Evolutionary conservation across 2,797 vertebrate genomes (phyloP).

Genomic region (Ispidina lecontei): DNA sequence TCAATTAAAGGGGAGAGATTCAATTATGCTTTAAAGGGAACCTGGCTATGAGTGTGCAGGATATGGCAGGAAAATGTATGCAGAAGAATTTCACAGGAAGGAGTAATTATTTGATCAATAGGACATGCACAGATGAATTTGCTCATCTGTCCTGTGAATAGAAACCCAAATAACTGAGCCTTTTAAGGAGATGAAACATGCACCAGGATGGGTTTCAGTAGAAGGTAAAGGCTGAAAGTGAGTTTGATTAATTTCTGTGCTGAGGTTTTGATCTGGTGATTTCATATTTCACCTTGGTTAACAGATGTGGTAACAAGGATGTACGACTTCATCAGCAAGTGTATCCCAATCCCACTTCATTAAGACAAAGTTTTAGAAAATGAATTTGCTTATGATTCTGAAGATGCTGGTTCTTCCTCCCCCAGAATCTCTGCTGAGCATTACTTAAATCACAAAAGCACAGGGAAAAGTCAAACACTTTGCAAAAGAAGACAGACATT

Average conservation of each 20-base stretch:
- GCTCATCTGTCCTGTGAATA: not conserved
- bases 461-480: slow-evolving; percentile 67
- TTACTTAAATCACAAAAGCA: not conserved
- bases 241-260: not conserved
- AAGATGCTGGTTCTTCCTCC: not conserved
- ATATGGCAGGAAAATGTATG: not conserved
- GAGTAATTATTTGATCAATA: not conserved
- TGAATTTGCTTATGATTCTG: not conserved
- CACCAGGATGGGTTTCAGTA: not conserved
- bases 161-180: not conserved
- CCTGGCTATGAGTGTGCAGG: fast-evolving
- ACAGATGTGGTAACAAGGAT: not conserved
- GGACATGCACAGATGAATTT: not conserved
- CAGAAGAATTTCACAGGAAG: not conserved
- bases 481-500: slow-evolving; percentile 88
- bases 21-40: not conserved
- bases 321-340: not conserved
- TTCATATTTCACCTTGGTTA: not conserved
- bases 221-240: not conserved
- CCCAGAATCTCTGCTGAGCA: not conserved
- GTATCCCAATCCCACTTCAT: not conserved
- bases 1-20: not conserved
- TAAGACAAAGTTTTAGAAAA: not conserved
- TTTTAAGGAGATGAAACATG: not conserved
- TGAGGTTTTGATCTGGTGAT: not conserved